These are phyloP conservation scores for Paramacrobiotus metropolitanus DNA, from an alignment of 1,140 invertebrate genomes.

Conservation along the genomic window DNA sequence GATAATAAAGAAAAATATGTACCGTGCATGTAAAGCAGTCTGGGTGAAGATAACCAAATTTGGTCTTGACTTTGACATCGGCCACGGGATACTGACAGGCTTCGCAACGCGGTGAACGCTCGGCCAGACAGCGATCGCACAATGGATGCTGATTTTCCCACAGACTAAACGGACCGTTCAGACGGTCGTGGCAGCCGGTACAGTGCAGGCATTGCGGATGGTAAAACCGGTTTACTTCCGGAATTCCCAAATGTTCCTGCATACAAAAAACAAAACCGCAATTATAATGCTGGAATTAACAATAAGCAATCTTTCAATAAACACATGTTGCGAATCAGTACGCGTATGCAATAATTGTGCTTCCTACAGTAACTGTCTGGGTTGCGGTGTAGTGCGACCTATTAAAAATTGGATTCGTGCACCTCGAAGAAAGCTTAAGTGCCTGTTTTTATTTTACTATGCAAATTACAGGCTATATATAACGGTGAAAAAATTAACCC, in stretches of 20 bases:
- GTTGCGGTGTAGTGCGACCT: neutral
- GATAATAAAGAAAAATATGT: neutral
- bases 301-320: no score
- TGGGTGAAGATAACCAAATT: slow-evolving; percentile 2
- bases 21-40: slow-evolving; percentile 1
- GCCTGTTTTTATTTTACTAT: no score
- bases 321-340: neutral
- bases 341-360: neutral
- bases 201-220: neutral
- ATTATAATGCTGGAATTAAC: no score
- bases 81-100: neutral
- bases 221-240: neutral
- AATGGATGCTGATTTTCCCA: neutral
- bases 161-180: neutral
- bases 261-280: neutral
- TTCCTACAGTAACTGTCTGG: neutral
- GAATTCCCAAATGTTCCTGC: neutral
- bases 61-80: neutral
- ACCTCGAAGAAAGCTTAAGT: neutral
- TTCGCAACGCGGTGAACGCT: neutral
- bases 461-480: no score
- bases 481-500: no score
- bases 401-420: neutral
- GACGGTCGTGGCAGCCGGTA: neutral
- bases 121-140: neutral